Evolutionary conservation across 2,113 vertebrate genomes (phyloP).

Genomic region (Dipodomys ordii): DNA sequence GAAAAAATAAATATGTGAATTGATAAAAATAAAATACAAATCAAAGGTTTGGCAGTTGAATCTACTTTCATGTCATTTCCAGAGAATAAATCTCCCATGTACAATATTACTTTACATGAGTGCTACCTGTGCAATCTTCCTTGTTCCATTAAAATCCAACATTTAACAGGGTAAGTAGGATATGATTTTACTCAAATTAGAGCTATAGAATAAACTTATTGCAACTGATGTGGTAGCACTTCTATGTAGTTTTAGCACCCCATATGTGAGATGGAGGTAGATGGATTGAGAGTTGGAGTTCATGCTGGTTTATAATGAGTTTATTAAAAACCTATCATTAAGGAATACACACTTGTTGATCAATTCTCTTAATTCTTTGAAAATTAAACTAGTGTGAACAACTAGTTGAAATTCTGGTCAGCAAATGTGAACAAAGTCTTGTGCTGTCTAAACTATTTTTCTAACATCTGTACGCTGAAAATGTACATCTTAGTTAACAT

Average conservation of each 20-base stretch:
- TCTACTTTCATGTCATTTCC: not conserved
- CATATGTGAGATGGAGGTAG: not conserved
- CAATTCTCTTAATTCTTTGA: not conserved
- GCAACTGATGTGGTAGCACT: too few species aligned
- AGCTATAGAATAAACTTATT: not conserved
- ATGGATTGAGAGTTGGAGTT: not conserved
- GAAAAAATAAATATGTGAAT: not conserved
- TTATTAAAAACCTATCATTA: not conserved
- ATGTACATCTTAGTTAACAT: constrained; percentile 41
- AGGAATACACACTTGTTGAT: not conserved
- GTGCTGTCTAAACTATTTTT: not conserved
- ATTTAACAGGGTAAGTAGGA: not conserved
- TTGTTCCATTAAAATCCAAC: constrained; percentile 5
- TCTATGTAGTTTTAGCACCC: too few species aligned
- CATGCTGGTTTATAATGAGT: not conserved
- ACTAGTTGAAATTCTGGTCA: constrained; percentile 38
- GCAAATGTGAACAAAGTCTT: constrained; percentile 7
- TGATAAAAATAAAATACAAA: not conserved
- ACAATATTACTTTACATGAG: not conserved
- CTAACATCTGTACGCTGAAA: constrained; percentile 47
- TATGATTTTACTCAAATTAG: not conserved
- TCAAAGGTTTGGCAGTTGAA: constrained; percentile 17
- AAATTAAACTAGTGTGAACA: constrained; percentile 20
- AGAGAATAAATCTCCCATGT: not conserved
- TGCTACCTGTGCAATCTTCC: not conserved